These are phyloP conservation scores for Gracilinanus agilis DNA, from an alignment of 2,113 vertebrate species.

Conservation along the genomic window DNA sequence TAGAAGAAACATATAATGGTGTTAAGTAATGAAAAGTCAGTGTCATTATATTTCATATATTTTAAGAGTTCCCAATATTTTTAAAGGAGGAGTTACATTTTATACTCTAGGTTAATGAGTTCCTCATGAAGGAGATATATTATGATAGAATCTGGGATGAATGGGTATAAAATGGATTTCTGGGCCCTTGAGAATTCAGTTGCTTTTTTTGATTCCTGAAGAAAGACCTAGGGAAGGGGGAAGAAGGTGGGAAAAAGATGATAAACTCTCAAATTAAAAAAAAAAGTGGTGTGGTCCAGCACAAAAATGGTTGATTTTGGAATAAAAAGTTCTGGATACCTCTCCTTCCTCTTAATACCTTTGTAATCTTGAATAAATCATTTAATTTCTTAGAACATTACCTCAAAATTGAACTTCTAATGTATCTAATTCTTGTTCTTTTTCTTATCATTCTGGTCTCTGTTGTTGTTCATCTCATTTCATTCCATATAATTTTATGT, in stretches of 20 bases:
- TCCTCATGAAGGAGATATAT: neutral
- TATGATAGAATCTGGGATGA: too few species aligned
- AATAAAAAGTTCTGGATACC: neutral
- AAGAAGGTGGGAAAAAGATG: neutral
- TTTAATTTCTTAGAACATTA: too few species aligned
- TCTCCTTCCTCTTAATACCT: neutral
- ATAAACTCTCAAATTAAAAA: neutral
- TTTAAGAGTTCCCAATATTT: neutral
- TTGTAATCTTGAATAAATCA: too few species aligned
- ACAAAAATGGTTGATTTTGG: neutral
- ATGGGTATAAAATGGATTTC: too few species aligned
- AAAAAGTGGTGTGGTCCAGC: neutral
- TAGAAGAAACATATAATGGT: neutral
- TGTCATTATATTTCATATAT: neutral
- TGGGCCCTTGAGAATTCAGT: neutral
- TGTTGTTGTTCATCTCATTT: neutral
- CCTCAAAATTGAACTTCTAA: neutral
- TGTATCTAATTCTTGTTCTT: neutral
- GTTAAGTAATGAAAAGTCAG: neutral
- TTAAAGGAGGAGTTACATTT: neutral
- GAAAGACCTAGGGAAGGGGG: neutral
- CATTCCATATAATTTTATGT: neutral
- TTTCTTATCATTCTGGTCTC: too few species aligned
- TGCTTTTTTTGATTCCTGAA: neutral
- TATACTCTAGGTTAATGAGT: neutral